These are phyloP conservation scores for Unio pictorum DNA, from an alignment of 2,888 invertebrate species.

Conservation along the genomic window DNA sequence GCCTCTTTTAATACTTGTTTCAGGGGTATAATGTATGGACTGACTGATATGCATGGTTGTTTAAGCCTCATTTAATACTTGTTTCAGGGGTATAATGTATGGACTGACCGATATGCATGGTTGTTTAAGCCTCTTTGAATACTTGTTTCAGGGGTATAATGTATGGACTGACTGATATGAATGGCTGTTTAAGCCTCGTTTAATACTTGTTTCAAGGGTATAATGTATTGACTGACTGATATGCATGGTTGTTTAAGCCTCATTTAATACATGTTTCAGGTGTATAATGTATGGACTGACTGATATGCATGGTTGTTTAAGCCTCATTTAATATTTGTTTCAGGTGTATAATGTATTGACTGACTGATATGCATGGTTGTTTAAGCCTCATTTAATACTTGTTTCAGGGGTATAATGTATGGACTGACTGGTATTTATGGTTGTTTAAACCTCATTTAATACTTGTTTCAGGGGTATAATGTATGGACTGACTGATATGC, in stretches of 20 bases:
- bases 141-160: slow-evolving; percentile 80
- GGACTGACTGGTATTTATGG: slow-evolving; percentile 78
- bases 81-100: slow-evolving; percentile 86
- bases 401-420: slow-evolving; percentile 86
- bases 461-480: slow-evolving; percentile 80
- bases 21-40: slow-evolving; percentile 90
- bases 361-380: slow-evolving; percentile 74
- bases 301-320: too few relatives aligned
- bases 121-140: too few relatives aligned
- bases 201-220: slow-evolving; percentile 74
- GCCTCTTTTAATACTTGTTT: slow-evolving; percentile 8
- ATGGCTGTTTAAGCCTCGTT: too few relatives aligned
- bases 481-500: slow-evolving; percentile 83
- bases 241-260: too few relatives aligned
- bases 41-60: slow-evolving; percentile 73
- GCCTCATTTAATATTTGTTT: slow-evolving; percentile 9
- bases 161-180: slow-evolving; percentile 83
- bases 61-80: neutral
- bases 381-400: neutral
- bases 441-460: too few relatives aligned
- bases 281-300: slow-evolving; percentile 93
- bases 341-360: slow-evolving; percentile 90
- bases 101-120: slow-evolving; percentile 78
- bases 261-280: slow-evolving; percentile 69
- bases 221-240: slow-evolving; percentile 90